Conservation (phyloP, 2,888 invertebrate genomes). For the Andrena trimmerana region DNA sequence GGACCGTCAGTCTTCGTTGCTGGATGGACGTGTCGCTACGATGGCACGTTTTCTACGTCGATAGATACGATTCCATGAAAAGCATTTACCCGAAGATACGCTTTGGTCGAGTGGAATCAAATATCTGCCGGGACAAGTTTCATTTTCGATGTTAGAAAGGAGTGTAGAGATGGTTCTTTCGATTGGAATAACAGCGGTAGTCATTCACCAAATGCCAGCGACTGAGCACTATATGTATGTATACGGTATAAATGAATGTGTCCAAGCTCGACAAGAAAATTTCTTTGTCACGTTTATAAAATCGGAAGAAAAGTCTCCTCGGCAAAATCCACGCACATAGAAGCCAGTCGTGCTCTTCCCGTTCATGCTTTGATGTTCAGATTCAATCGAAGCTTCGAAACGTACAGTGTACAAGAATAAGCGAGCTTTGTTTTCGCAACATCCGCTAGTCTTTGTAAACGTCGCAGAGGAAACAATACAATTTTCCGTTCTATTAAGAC, state of each 20-base stretch:
- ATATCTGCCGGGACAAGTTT: not conserved
- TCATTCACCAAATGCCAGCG: not conserved
- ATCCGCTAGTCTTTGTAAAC: conserved; percentile 33
- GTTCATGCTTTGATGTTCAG: conserved; percentile 5
- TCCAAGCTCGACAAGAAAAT: not conserved
- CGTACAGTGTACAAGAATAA: conserved; percentile 11
- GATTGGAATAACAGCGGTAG: not conserved
- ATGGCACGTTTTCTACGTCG: not conserved
- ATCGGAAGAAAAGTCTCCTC: not conserved
- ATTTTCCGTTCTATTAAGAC: conserved; percentile 38
- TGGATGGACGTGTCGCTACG: not conserved
- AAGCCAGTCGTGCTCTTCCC: not conserved
- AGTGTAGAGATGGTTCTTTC: not conserved
- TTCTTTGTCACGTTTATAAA: not conserved
- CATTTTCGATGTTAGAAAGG: not conserved
- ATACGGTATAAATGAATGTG: not conserved
- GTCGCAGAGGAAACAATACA: conserved; percentile 30
- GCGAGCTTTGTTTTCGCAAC: conserved; percentile 43
- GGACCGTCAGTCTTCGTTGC: not conserved
- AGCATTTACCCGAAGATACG: not conserved
- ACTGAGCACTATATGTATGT: not conserved
- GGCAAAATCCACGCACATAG: not conserved
- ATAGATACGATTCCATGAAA: not conserved
- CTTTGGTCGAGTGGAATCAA: not conserved
- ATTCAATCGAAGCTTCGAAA: conserved; percentile 29